Evolutionary conservation across 2,888 invertebrate species (phyloP), one percentile per base, ranked within the genome.

Genomic region (Ceratothoa steindachneri): DNA sequence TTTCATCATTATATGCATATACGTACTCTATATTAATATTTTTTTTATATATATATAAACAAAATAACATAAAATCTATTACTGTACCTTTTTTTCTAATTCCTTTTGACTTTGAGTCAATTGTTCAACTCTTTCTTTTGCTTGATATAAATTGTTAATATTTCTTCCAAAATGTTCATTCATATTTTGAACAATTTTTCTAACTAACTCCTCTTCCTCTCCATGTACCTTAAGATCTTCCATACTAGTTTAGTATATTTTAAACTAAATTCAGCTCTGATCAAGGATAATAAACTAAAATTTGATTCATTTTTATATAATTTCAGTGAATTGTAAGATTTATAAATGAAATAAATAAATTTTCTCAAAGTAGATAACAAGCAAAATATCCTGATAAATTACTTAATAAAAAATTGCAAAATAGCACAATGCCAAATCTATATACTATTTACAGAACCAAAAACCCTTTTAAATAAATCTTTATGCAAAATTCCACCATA

Each of bases 401-500:
- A n/a, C n/a, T n/a, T n/a, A n/a, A n/a, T n/a, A n/a, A n/a, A n/a
- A 15, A 41, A 5, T 41, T 41, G 41, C 41, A 9, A 15, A 41
- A 41, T 15, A 41, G 7, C 15, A 9, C 15, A 41, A 15, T 15
- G 15, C 41, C 41, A 41, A 41, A 15, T 41, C 15, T 41, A 41
- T 41, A 9, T n/a, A n/a, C n/a, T n/a, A n/a, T n/a, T n/a, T n/a
- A n/a, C n/a, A 30, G n/a, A 31, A n/a, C 75, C 75, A 75, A 78
- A 78, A 27, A 75, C 70, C 22, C 55, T 27, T 24, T 28, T 31
- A 67, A 78, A 78, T 9, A 19, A 41, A 9, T 67, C 30, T n/a
- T 24, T 1, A 41, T 78, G 55, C 24, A 55, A 4, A 9, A 78
- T 66, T 3, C 73, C 73, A 41, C 78, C 78, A 75, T 73, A 73